Conservation (phyloP, 2,797 vertebrate species). For the Danio aesculapii region DNA sequence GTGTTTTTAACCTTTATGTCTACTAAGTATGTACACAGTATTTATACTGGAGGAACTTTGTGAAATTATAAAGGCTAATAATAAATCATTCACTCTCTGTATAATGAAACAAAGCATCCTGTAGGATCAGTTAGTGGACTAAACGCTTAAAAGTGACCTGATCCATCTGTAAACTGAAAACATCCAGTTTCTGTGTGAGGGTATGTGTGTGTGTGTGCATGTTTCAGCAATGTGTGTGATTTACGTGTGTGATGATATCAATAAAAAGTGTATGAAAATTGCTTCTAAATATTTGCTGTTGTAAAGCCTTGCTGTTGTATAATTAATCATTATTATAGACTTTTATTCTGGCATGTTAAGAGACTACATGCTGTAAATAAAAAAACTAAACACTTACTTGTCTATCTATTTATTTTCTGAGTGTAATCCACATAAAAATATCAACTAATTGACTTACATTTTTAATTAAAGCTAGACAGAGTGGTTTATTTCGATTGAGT, state of each 20-base stretch:
- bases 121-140: not conserved
- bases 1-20: slow-evolving; percentile 36
- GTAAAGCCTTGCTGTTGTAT: slow-evolving; percentile 49
- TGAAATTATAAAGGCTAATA: slow-evolving; percentile 20
- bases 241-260: slow-evolving; percentile 13
- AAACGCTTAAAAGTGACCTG: slow-evolving; percentile 14
- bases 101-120: slow-evolving; percentile 4
- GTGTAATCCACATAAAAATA: not conserved
- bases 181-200: not conserved
- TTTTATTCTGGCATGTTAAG: slow-evolving; percentile 55
- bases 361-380: slow-evolving; percentile 48
- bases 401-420: not conserved
- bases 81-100: slow-evolving; percentile 2
- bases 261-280: slow-evolving; percentile 38
- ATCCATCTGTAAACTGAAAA: slow-evolving; percentile 20
- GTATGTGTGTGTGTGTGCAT: not conserved
- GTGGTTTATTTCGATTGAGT: not conserved
- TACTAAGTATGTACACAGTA: slow-evolving; percentile 36
- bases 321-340: slow-evolving; percentile 40
- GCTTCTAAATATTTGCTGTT: slow-evolving; percentile 49
- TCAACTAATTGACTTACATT: slow-evolving; percentile 3
- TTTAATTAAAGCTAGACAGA: slow-evolving; percentile 13
- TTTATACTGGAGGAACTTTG: slow-evolving; percentile 32
- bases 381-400: not conserved
- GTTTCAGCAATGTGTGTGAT: slow-evolving; percentile 22